Conservation (phyloP, 2,888 invertebrate genomes). For the Apocheima hispidaria region DNA sequence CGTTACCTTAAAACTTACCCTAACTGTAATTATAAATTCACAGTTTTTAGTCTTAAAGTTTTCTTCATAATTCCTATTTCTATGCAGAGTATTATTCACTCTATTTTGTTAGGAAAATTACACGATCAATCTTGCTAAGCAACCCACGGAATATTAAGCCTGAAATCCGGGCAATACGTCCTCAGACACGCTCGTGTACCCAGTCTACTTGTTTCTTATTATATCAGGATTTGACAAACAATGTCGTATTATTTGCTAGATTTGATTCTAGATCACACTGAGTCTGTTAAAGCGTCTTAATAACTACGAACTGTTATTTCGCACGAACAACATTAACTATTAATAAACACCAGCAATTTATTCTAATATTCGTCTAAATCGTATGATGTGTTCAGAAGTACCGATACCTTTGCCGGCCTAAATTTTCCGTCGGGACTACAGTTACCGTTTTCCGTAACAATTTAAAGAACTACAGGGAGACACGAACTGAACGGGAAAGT, state of each 20-base stretch:
- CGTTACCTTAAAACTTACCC: too few relatives aligned
- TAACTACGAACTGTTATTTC: not conserved
- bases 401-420: conserved; percentile 17
- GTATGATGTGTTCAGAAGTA: not conserved
- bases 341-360: not conserved
- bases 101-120: conserved; percentile 28
- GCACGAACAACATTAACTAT: not conserved
- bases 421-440: conserved; percentile 6
- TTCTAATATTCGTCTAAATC: not conserved
- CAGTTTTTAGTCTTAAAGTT: not conserved
- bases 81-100: conserved; percentile 17
- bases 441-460: conserved; percentile 16
- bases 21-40: not conserved
- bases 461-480: conserved; percentile 14
- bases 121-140: conserved; percentile 28
- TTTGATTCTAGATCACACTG: conserved; percentile 1
- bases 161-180: conserved; percentile 22
- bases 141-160: conserved; percentile 17
- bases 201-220: conserved; percentile 7
- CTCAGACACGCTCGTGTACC: conserved; percentile 18
- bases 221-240: conserved; percentile 7
- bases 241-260: not conserved
- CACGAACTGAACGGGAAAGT: conserved; percentile 14
- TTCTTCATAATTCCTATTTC: conserved; percentile 9
- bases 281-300: not conserved